These are phyloP conservation scores for Drosophila repletoides DNA, from an alignment of 1,140 invertebrate genomes.

Conservation along the genomic window DNA sequence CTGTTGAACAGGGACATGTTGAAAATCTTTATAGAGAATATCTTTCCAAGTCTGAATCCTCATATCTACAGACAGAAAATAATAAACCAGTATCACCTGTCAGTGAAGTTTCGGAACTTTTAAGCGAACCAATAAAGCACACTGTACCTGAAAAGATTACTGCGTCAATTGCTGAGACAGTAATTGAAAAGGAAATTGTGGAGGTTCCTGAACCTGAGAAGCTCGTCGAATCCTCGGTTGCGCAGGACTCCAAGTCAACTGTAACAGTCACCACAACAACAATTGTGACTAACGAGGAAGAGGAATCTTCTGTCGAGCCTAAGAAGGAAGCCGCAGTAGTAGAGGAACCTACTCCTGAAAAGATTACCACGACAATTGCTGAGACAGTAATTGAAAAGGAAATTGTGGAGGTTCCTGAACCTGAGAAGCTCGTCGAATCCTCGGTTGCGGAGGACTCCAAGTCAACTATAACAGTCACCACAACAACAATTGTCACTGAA, in stretches of 20 bases:
- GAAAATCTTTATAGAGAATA: conserved; percentile 19
- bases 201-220: too few relatives aligned
- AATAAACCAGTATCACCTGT: conserved; percentile 53
- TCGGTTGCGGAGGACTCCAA: conserved; percentile 4
- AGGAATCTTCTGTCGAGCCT: too few relatives aligned
- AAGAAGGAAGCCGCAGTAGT: too few relatives aligned
- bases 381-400: too few relatives aligned
- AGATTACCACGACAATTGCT: too few relatives aligned
- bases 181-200: not conserved
- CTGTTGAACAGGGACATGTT: not conserved
- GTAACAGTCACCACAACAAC: too few relatives aligned
- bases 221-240: too few relatives aligned
- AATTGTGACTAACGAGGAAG: too few relatives aligned
- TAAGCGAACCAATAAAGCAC: conserved; percentile 82
- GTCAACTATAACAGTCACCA: conserved; percentile 1
- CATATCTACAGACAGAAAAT: not conserved
- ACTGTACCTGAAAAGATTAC: conserved; percentile 69
- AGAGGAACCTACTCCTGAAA: too few relatives aligned
- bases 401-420: not conserved
- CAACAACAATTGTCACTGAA: not conserved
- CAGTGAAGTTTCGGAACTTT: too few relatives aligned
- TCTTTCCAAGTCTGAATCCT: not conserved
- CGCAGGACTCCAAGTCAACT: too few relatives aligned
- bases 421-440: not conserved
- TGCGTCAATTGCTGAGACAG: not conserved